These are phyloP conservation scores for Conchocele bisecta DNA, from an alignment of 2,888 invertebrate species.

Conservation along the genomic window DNA sequence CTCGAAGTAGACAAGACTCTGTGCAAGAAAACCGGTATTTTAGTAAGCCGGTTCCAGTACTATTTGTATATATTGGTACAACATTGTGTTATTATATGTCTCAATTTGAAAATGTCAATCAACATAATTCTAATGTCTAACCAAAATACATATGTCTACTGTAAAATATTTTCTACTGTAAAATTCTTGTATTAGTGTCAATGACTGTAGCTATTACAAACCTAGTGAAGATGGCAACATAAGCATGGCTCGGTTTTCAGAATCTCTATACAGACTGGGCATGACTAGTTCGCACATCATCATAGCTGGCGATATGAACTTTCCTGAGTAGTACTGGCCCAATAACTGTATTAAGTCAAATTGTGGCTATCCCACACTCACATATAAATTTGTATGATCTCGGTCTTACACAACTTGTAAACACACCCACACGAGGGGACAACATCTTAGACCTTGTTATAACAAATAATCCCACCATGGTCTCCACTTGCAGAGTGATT, in stretches of 20 bases:
- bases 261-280: neutral
- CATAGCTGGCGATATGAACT: constrained; percentile 11
- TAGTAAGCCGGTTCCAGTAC: no score
- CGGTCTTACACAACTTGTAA: neutral
- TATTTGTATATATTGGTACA: no score
- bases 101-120: no score
- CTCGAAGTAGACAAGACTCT: no score
- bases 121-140: no score
- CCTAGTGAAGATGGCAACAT: neutral
- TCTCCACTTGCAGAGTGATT: constrained; percentile 1
- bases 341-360: constrained; percentile 1
- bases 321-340: constrained; percentile 6
- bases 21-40: no score
- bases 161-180: no score
- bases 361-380: constrained; percentile 2
- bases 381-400: constrained; percentile 4
- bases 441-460: constrained; percentile 3
- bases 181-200: no score
- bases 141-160: no score
- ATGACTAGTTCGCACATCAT: neutral
- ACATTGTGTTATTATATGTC: no score
- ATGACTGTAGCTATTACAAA: constrained; percentile 6
- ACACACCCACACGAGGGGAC: constrained; percentile 2
- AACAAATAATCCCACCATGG: constrained; percentile 2
- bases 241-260: constrained; percentile 1